Conservation (phyloP, 2,113 vertebrate species). For the Odobenus rosmarus region DNA sequence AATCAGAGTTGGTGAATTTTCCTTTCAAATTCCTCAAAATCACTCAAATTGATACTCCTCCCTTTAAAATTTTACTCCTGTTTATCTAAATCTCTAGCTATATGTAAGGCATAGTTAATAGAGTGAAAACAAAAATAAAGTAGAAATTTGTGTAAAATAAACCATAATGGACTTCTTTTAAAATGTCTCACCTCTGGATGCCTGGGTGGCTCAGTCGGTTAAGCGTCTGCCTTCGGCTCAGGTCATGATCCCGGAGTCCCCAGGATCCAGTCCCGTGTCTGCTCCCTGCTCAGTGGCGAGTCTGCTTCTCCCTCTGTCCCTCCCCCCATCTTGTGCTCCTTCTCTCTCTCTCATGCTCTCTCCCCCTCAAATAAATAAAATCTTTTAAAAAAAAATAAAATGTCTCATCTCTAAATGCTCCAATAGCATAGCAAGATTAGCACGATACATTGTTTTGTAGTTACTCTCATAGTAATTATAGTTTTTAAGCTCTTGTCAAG, state of each 20-base stretch:
- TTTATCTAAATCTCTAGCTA: neutral
- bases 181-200: neutral
- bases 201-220: neutral
- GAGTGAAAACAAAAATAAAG: neutral
- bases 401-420: neutral
- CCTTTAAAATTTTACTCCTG: neutral
- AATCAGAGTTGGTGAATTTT: neutral
- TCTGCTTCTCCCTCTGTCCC: neutral
- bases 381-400: neutral
- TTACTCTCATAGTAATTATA: slow-evolving; percentile 25
- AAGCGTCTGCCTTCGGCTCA: neutral
- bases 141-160: slow-evolving; percentile 16
- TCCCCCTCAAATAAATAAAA: neutral
- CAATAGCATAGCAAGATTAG: neutral
- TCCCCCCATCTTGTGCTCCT: neutral
- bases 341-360: neutral
- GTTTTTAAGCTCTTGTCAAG: neutral
- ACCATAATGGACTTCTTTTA: neutral
- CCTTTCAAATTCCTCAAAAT: neutral
- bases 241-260: no score
- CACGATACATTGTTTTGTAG: neutral
- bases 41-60: neutral
- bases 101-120: neutral
- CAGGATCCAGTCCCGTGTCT: neutral
- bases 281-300: neutral